Conservation (phyloP, 2,113 vertebrate genomes). For the Sebastes fasciatus region DNA sequence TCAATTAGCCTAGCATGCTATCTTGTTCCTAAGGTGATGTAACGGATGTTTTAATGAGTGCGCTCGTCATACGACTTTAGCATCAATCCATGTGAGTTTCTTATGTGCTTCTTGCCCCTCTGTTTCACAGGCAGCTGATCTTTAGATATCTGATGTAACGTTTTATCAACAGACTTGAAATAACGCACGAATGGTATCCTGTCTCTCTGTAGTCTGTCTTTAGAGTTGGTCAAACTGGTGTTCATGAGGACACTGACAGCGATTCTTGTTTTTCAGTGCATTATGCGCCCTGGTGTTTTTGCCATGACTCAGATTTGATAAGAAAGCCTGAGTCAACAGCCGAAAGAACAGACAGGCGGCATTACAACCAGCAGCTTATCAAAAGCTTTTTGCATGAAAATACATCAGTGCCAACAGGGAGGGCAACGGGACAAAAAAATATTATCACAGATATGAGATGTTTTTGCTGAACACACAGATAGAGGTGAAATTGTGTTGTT, state of each 20-base stretch:
- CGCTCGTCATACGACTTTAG: not conserved
- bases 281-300: constrained; percentile 29
- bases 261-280: not conserved
- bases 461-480: constrained; percentile 74
- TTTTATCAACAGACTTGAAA: not conserved
- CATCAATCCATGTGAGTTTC: not conserved
- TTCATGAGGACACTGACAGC: not conserved
- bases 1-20: constrained; percentile 60
- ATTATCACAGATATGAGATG: constrained; percentile 71
- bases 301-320: constrained; percentile 50
- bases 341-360: constrained; percentile 40
- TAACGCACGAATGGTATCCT: not conserved
- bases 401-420: constrained; percentile 57
- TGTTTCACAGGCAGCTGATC: constrained; percentile 1
- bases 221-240: not conserved
- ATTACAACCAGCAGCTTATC: constrained; percentile 63
- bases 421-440: constrained; percentile 59
- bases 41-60: constrained; percentile 31
- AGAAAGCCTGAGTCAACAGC: constrained; percentile 70
- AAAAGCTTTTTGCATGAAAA: constrained; percentile 64
- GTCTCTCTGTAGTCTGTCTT: not conserved
- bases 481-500: constrained; percentile 70
- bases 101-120: not conserved
- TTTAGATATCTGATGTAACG: not conserved
- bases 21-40: constrained; percentile 48